Evolutionary conservation across 1,140 invertebrate species (phyloP).

Genomic region (Drosophila ananassae): DNA sequence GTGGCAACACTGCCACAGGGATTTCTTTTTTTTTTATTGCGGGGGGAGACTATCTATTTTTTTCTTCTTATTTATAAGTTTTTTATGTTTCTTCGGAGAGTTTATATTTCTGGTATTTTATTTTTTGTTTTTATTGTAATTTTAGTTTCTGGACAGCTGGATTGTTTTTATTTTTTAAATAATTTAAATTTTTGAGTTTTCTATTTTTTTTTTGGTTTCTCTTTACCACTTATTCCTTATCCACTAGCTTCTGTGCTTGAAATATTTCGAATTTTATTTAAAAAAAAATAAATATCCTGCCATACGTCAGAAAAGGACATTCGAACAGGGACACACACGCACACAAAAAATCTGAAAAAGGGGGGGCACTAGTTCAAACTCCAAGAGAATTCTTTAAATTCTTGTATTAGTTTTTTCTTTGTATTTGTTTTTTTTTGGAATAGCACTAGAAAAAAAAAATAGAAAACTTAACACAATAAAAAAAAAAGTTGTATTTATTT

Average conservation of each 20-base stretch:
- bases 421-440: too few relatives aligned
- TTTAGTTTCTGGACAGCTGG: slow-evolving; percentile 15
- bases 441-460: slow-evolving; percentile 5
- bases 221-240: background rate
- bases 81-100: too few relatives aligned
- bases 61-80: background rate
- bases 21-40: slow-evolving; percentile 5
- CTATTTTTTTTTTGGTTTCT: background rate
- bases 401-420: background rate
- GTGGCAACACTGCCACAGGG: slow-evolving; percentile 52
- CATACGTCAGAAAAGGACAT: slow-evolving; percentile 22
- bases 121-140: background rate
- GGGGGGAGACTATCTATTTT: background rate
- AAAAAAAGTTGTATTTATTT: background rate
- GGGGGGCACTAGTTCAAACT: background rate
- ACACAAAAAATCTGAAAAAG: background rate
- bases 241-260: slow-evolving; percentile 3
- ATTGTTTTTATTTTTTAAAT: background rate
- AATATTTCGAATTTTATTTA: slow-evolving; percentile 14
- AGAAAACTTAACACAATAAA: background rate
- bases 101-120: too few relatives aligned
- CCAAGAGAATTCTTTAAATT: background rate
- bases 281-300: slow-evolving; percentile 4
- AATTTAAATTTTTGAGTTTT: background rate
- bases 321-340: slow-evolving; percentile 6